Evolutionary conservation across 2,797 vertebrate species (phyloP), one percentile per base, ranked within the genome.

Genomic region (Molossus molossus): DNA sequence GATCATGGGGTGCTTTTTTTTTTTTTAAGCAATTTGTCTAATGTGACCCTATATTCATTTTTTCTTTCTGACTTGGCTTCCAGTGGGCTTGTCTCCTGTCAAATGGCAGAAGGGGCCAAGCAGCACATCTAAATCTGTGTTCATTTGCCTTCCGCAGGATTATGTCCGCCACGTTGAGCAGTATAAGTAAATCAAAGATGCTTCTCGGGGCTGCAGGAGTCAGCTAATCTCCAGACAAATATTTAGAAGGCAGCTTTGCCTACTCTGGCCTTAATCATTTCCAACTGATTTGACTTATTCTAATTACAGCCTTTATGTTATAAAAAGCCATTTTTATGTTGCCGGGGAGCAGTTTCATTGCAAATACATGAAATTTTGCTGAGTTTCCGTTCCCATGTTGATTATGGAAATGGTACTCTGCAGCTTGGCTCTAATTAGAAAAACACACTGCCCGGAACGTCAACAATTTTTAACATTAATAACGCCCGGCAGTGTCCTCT

Each of bases 271-370:
- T 98, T 98, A 98, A 98, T 98, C 92, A 45, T 98, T 98, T 99
- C 98, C 98, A 98, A 99, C 98, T 98, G 98, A 98, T 99, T 98
- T 99, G 98, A 98, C 98, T 98, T 98, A 98, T 98, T 99, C 98
- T 99, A 99, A 99, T 99, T 99, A 98, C 98, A 98, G 98, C 97
- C 98, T 99, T 98, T 98, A 98, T 98, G 97, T 97, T 98, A 98
- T 98, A 98, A 99, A 99, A 98, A 98, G 98, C 98, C 98, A 98
- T 99, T 98, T 98, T 98, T 98, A 98, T 98, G 98, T 98, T 99
- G 97, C 98, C 76, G 97, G 98, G 98, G 97, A 98, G 98, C 98
- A 97, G 97, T 98, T 98, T 98, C 97, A 98, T 95, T 97, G 98
- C 98, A 98, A 98, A 98, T 98, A 98, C 98, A 98, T 90, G 97